Base-by-base conservation (phyloP, 2,113 vertebrate genomes). In the Ophthalmolycus amberensis region DNA sequence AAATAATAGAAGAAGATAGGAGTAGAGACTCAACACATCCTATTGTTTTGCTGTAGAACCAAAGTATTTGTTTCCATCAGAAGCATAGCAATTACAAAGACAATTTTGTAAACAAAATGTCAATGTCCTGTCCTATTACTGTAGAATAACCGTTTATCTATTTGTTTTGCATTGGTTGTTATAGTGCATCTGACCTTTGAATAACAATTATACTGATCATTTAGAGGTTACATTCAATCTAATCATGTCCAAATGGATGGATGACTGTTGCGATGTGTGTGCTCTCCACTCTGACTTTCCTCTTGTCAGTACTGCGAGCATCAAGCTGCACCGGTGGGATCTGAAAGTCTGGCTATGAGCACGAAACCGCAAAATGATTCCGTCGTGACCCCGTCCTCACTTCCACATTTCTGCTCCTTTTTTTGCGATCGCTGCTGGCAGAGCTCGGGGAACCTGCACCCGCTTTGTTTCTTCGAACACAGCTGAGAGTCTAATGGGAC, bases 121-220 rank as follows among this genome's bases (percentile, higher is more conserved):
- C 78, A 81, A 40, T 44, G 4, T 46, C 50, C 5, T 14, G 44
- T 77, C 34, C 52, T 68, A 66, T 78, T 62, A 76, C 16, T 62
- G 5, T 29, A 58, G 50, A 37, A 74, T 58, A 73, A 84, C 50
- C 75, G 79, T 73, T 81, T 25, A 70, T 70, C 22, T 32, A 54
- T 88, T 77, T 76, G 48, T 48, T 73, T 79, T 81, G 40, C 66
- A 73, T 79, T 32, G 56, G 62, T 56, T 78, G 44, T 73, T 70
- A 44, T 68, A 70, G 62, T 65, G 27, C 63, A 69, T 75, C 79
- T 92, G 86, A 87, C 89, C 86, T 92, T 89, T 90, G 20, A 89
- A 89, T 68, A 69, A 92, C 59, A 89, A 86, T 81, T 25, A 77
- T 5, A 44, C 25, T 27, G 64, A 77, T 34, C 80, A 80, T 85